Percentiles rank a stretch among this genome's conserved stretches.
These are phyloP conservation scores for Caenorhabditis tropicalis DNA, from an alignment of 1,140 invertebrate genomes.

Conservation along the genomic window DNA sequence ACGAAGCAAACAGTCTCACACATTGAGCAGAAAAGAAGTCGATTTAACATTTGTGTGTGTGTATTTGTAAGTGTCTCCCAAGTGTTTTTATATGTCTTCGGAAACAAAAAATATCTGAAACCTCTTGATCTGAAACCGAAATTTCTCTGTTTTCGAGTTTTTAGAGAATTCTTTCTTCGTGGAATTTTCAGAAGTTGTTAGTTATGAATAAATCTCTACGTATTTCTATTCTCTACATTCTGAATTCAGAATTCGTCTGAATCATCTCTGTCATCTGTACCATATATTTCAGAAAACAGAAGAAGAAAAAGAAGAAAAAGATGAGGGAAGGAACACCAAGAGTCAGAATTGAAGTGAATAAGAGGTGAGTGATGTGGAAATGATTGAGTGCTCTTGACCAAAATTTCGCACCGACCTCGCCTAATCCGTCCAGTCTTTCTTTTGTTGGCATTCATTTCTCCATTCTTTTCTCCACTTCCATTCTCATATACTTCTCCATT, in stretches of 20 bases:
- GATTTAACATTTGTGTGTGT: conserved; percentile 21
- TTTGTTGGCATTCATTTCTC: neutral
- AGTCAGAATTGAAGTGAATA: conserved; percentile 41
- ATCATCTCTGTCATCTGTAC: no score
- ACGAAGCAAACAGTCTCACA: conserved; percentile 36
- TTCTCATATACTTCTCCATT: neutral
- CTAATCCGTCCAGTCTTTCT: conserved; percentile 38
- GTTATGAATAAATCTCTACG: no score
- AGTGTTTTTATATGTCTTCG: neutral
- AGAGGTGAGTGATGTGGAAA: neutral
- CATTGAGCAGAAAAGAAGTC: conserved; percentile 11
- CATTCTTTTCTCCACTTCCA: neutral
- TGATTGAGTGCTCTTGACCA: conserved; percentile 31
- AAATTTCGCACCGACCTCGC: neutral
- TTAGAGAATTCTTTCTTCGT: no score
- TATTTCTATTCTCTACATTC: no score
- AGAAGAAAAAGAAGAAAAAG: neutral
- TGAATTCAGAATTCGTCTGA: no score
- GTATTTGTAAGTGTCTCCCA: conserved; percentile 7
- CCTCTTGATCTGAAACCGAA: neutral
- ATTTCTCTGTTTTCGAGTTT: no score
- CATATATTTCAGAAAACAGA: neutral
- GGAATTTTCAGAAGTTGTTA: no score
- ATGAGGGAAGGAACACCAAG: conserved; percentile 32
- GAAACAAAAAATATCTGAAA: neutral